These are phyloP conservation scores for Nipponacmea schrenckii DNA, from an alignment of 2,888 invertebrate genomes.

Conservation along the genomic window DNA sequence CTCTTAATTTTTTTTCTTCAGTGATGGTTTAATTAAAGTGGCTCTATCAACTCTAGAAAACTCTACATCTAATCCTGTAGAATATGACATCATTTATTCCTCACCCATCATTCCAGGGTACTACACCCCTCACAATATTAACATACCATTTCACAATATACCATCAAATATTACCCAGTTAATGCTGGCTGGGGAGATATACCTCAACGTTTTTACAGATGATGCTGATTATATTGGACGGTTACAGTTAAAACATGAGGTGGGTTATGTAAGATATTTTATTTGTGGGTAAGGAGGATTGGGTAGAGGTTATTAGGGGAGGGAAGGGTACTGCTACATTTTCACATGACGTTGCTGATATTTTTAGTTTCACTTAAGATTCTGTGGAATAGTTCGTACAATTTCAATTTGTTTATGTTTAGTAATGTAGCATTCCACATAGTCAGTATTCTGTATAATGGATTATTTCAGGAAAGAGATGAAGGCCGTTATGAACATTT, in stretches of 20 bases:
- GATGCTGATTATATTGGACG: neutral
- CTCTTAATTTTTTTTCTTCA: neutral
- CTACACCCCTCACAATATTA: neutral
- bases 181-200: neutral
- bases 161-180: neutral
- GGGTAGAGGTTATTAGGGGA: no score
- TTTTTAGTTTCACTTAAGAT: no score
- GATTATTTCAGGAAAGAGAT: constrained; percentile 19
- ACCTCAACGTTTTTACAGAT: neutral
- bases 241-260: neutral
- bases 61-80: neutral
- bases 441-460: neutral
- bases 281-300: no score
- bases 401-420: no score
- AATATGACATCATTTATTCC: neutral
- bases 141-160: neutral
- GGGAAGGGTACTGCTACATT: no score
- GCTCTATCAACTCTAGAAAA: neutral
- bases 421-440: no score
- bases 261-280: neutral
- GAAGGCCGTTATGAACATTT: constrained; percentile 20
- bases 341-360: no score
- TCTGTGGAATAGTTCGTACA: no score
- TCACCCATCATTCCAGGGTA: neutral
- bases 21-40: neutral